These are phyloP conservation scores for Sebastes hubbsi DNA, from an alignment of 2,797 vertebrate species.

Conservation along the genomic window DNA sequence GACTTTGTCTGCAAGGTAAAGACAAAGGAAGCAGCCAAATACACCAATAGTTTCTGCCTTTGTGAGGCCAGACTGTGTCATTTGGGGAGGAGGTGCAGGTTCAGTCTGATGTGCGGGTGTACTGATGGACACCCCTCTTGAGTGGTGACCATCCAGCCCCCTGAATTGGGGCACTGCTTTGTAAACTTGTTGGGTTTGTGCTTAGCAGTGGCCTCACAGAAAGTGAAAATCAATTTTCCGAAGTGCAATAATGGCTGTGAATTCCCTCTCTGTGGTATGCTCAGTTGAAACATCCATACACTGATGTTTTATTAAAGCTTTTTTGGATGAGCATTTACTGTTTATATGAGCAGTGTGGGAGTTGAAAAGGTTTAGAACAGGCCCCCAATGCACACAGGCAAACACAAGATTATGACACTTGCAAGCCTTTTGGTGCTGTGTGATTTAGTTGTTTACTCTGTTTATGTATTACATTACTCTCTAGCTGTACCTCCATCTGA, in stretches of 20 bases:
- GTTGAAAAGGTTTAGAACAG: neutral
- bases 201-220: neutral
- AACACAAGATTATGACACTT: slow-evolving; percentile 3
- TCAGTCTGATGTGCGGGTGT: neutral
- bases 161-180: neutral
- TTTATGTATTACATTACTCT: neutral
- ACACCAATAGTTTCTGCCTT: neutral
- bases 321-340: neutral
- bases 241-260: neutral
- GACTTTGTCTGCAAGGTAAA: neutral
- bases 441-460: slow-evolving; percentile 22
- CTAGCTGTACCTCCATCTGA: neutral
- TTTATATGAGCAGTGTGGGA: neutral
- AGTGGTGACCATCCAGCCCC: neutral
- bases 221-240: neutral
- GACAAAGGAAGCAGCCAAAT: neutral
- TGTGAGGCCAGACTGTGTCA: neutral
- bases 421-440: neutral
- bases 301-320: neutral
- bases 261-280: neutral
- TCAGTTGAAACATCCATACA: neutral
- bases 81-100: too few relatives aligned
- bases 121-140: too few relatives aligned
- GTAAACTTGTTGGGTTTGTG: neutral
- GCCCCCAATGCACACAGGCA: neutral